A percentile compares a stretch with the other conserved stretches of the same genome.
Conservation (phyloP, 2,797 vertebrate genomes). For the Enteromius anoplus region DNA sequence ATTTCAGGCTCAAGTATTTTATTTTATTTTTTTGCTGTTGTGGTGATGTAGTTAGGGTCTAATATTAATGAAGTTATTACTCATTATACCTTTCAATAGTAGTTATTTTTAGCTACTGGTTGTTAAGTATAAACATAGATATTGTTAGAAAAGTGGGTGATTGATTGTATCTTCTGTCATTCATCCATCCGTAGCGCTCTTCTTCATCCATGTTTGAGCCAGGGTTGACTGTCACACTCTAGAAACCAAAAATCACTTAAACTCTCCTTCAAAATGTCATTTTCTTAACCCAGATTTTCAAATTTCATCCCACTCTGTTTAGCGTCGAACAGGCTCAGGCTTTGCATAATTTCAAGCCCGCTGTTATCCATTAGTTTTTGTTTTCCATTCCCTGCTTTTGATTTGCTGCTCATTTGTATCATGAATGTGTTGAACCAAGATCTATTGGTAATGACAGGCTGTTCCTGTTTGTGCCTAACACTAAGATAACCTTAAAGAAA, state of each 20-base stretch:
- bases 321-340: conserved; percentile 14
- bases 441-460: conserved; percentile 35
- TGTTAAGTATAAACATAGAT: neutral
- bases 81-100: neutral
- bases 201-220: conserved; percentile 59
- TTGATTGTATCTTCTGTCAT: conserved; percentile 53
- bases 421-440: conserved; percentile 35
- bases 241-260: conserved; percentile 21
- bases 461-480: conserved; percentile 29
- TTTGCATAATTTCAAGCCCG: conserved; percentile 28
- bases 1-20: neutral
- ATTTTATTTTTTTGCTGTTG: neutral
- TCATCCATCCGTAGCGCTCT: conserved; percentile 39
- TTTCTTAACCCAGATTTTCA: conserved; percentile 32
- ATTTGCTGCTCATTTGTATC: conserved; percentile 43
- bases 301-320: conserved; percentile 46
- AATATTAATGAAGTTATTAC: neutral
- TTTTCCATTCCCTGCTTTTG: conserved; percentile 44
- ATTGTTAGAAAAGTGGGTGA: conserved; percentile 22
- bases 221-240: conserved; percentile 53
- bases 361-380: conserved; percentile 42
- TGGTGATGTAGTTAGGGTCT: neutral
- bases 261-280: conserved; percentile 33
- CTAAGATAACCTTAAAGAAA: conserved; percentile 38
- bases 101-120: neutral